phyloP scores from a whole-genome alignment of 2,797 vertebrate genomes.

The Carcharodon carcharias region DNA sequence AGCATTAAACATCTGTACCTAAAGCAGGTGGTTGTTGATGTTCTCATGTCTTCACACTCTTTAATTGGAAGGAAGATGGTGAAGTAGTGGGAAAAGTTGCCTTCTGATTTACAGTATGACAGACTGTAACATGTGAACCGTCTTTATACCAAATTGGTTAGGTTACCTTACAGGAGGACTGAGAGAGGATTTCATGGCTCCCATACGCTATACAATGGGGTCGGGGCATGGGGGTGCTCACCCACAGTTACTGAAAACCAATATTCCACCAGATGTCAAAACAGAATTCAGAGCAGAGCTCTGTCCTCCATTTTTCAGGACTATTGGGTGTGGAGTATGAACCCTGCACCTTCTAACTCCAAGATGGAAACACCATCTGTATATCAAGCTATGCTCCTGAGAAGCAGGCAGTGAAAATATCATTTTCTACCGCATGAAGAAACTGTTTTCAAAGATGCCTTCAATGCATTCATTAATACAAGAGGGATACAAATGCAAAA shows the following conservation, averaged over 20 bases:
- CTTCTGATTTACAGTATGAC: not conserved
- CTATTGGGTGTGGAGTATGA: not conserved
- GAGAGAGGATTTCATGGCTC: not conserved
- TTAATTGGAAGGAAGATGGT: not conserved
- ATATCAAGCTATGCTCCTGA: not conserved
- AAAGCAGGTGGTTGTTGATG: not conserved
- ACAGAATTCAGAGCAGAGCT: not conserved
- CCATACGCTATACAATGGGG: not conserved
- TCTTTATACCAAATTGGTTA: not conserved
- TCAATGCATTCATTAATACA: not conserved
- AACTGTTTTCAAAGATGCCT: not conserved
- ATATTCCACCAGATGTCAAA: not conserved
- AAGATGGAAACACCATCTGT: not conserved
- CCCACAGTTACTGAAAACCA: not conserved
- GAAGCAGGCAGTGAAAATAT: not conserved
- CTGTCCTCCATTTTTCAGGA: not conserved
- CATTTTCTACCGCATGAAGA: not conserved
- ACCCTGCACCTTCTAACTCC: not conserved
- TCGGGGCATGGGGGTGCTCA: not conserved
- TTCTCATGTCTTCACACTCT: not conserved
- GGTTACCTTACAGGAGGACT: not conserved
- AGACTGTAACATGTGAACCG: not conserved
- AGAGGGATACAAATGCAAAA: not conserved
- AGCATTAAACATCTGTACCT: not conserved
- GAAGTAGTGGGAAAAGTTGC: not conserved